phyloP scores from a whole-genome alignment of 2,888 invertebrate genomes.

The Temnothorax ravouxi region DNA sequence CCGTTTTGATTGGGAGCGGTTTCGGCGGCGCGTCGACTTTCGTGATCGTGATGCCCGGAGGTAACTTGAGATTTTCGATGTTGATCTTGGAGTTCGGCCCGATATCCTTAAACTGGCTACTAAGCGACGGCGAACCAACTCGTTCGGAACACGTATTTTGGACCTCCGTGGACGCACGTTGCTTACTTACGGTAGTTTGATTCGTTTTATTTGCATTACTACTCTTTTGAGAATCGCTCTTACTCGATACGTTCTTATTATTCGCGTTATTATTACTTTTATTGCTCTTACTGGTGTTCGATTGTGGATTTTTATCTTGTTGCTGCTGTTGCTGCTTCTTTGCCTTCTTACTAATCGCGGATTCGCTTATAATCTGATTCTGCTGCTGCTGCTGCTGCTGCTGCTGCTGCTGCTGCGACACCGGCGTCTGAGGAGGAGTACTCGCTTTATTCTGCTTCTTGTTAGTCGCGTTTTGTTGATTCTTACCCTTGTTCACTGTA shows the following conservation, averaged over 20 bases:
- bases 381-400: constrained; percentile 65
- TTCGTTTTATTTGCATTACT: constrained; percentile 64
- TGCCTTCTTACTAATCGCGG: constrained; percentile 56
- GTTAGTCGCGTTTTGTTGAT: constrained; percentile 64
- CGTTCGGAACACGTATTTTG: constrained; percentile 69
- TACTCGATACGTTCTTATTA: constrained; percentile 53
- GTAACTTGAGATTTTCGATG: constrained; percentile 87
- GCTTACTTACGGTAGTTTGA: constrained; percentile 68
- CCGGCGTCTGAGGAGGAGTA: constrained; percentile 65
- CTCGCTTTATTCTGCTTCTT: constrained; percentile 74
- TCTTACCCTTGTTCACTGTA: constrained; percentile 73
- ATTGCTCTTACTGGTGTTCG: constrained; percentile 57
- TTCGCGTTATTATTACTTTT: constrained; percentile 50
- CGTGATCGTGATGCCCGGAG: constrained; percentile 94
- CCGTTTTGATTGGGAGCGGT: constrained; percentile 81
- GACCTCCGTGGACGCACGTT: constrained; percentile 64
- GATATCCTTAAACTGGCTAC: constrained; percentile 81
- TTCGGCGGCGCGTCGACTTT: constrained; percentile 88
- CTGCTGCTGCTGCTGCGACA: constrained; percentile 64
- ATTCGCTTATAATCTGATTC: constrained; percentile 57
- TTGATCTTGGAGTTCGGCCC: constrained; percentile 80
- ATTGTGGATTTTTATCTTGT: constrained; percentile 65
- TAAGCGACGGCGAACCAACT: constrained; percentile 74
- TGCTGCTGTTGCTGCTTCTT: constrained; percentile 63
- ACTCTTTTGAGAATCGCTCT: constrained; percentile 77